phyloP scores from a whole-genome alignment of 2,888 invertebrate genomes.

The Agrochola lychnidis region DNA sequence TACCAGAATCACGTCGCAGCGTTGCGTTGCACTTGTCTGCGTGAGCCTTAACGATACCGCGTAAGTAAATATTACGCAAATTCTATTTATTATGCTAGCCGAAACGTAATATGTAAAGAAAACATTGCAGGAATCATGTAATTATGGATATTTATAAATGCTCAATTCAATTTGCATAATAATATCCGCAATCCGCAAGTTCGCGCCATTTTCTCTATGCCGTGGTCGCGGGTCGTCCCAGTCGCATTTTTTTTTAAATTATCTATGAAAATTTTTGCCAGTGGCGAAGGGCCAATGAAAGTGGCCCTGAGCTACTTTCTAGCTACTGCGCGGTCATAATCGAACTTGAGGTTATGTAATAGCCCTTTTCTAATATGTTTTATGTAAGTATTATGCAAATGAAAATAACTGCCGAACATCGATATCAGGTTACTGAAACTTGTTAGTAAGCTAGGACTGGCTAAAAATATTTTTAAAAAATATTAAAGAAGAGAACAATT shows the following conservation, averaged over 20 bases:
- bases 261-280: slow-evolving; percentile 11
- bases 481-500: background rate
- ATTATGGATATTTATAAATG: slow-evolving; percentile 6
- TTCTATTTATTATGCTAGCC: background rate
- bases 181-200: background rate
- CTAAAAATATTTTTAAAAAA: background rate
- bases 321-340: slow-evolving; percentile 18
- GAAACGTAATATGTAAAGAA: slow-evolving; percentile 8
- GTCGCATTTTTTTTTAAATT: too few species aligned
- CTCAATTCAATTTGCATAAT: slow-evolving; percentile 3
- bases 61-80: slow-evolving; percentile 21
- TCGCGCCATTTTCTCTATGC: slow-evolving; percentile 12
- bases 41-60: background rate
- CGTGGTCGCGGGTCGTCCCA: too few species aligned
- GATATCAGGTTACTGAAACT: background rate
- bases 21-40: too few species aligned
- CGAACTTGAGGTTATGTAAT: slow-evolving; percentile 45
- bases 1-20: too few species aligned
- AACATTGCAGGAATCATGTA: slow-evolving; percentile 3
- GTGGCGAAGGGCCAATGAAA: slow-evolving; percentile 53
- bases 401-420: background rate
- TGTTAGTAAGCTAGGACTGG: background rate
- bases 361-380: slow-evolving; percentile 45
- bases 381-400: slow-evolving; percentile 2
- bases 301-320: slow-evolving; percentile 59